These are phyloP conservation scores for Perdix hodgsoniae DNA, from an alignment of 2,797 vertebrate species.

Conservation along the genomic window DNA sequence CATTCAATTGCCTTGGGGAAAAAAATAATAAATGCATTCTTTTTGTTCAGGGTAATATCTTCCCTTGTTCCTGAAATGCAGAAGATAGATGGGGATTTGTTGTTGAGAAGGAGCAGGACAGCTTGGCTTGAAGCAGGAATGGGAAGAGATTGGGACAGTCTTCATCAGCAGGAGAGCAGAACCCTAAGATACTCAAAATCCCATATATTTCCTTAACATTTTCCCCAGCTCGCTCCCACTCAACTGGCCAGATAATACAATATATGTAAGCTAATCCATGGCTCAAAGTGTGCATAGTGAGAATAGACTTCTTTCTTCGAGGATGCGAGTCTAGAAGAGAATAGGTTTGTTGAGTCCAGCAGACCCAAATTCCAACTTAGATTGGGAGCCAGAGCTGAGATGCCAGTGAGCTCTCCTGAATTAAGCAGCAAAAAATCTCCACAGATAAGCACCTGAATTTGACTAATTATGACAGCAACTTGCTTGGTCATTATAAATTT, in stretches of 20 bases:
- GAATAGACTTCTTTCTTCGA: background rate
- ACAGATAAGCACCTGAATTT: background rate
- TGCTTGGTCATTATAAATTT: background rate
- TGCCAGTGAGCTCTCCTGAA: background rate
- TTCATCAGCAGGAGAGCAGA: background rate
- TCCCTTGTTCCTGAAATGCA: background rate
- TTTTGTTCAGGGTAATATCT: background rate
- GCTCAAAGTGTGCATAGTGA: background rate
- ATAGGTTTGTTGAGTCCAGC: background rate
- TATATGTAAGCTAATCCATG: fast-evolving
- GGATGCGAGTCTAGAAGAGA: background rate
- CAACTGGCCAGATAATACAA: background rate
- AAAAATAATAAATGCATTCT: fast-evolving
- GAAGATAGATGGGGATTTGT: background rate
- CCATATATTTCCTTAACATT: background rate
- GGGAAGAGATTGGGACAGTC: background rate
- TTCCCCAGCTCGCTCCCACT: background rate
- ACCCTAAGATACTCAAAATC: background rate
- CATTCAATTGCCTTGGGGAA: background rate
- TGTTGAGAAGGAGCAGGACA: background rate
- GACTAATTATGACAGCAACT: background rate
- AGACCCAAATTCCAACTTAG: background rate
- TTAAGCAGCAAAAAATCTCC: background rate
- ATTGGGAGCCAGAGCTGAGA: background rate
- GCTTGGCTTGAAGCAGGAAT: background rate